Evolutionary conservation across 2,797 vertebrate species (phyloP).

Genomic region (Acipenser transmontanus): DNA sequence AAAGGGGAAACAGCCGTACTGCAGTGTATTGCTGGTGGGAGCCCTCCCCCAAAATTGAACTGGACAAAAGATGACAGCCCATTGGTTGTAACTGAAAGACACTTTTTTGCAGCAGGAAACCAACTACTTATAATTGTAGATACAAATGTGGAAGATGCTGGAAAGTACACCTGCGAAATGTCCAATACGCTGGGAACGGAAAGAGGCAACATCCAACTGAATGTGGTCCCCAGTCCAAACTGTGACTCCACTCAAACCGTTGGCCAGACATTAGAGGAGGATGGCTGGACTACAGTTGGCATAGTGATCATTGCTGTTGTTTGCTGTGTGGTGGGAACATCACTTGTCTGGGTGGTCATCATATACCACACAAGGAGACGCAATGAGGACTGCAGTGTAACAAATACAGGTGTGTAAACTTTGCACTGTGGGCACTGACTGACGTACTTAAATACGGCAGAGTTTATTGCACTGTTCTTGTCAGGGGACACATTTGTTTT

Average conservation of each 20-base stretch:
- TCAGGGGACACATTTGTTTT: background rate
- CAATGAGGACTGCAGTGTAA: constrained; percentile 90
- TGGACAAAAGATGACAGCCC: constrained; percentile 96
- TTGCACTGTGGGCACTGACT: too few species aligned
- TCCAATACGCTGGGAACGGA: constrained; percentile 89
- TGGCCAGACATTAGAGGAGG: constrained; percentile 60
- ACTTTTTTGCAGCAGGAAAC: constrained; percentile 93
- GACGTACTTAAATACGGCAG: too few species aligned
- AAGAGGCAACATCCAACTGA: constrained; percentile 79
- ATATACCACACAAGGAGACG: constrained; percentile 93
- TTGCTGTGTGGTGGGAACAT: constrained; percentile 96
- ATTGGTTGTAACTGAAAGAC: constrained; percentile 79
- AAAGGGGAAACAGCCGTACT: constrained; percentile 89
- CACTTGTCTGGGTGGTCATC: constrained; percentile 95
- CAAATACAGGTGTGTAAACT: constrained; percentile 82
- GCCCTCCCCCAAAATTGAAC: constrained; percentile 80
- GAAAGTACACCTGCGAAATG: constrained; percentile 93
- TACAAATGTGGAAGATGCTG: constrained; percentile 74
- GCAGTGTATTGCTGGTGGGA: constrained; percentile 91
- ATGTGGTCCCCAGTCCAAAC: constrained; percentile 80
- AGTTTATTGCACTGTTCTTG: too few species aligned
- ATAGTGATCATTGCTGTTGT: constrained; percentile 96
- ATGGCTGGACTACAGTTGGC: constrained; percentile 89
- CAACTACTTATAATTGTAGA: constrained; percentile 94
- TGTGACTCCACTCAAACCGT: constrained; percentile 77